Conservation (phyloP, 2,888 invertebrate species). For the Bembecia ichneumoniformis region DNA sequence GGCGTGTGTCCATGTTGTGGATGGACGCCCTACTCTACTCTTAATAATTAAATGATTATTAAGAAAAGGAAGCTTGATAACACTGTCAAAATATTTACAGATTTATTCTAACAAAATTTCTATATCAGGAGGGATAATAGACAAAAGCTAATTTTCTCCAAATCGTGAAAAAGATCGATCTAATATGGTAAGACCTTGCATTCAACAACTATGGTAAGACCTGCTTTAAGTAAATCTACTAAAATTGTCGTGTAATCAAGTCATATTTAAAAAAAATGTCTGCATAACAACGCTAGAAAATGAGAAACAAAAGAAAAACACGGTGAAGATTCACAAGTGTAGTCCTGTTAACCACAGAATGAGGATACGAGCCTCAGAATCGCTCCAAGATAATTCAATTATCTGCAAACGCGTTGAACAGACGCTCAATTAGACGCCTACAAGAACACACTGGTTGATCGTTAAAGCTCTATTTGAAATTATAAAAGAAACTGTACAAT, state of each 20-base stretch:
- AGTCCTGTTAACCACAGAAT: not conserved
- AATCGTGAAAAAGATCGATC: too few species aligned
- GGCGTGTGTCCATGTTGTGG: too few species aligned
- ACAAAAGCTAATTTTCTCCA: too few species aligned
- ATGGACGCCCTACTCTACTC: too few species aligned
- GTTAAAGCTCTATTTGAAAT: not conserved
- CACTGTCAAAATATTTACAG: too few species aligned
- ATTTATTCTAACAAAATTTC: too few species aligned
- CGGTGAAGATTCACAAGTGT: not conserved
- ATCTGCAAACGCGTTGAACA: constrained; percentile 24
- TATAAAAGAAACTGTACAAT: not conserved
- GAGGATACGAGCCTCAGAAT: not conserved
- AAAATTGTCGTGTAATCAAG: not conserved
- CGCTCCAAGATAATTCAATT: constrained; percentile 39
- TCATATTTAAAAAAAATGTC: not conserved
- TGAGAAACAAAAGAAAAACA: not conserved
- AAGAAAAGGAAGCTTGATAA: too few species aligned
- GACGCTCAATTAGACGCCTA: constrained; percentile 36
- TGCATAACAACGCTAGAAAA: not conserved
- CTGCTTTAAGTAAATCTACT: not conserved
- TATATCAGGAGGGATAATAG: too few species aligned
- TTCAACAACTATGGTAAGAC: too few species aligned
- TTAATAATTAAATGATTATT: too few species aligned
- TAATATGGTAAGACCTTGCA: too few species aligned
- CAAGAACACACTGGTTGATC: constrained; percentile 12